phyloP scores from a whole-genome alignment of 2,888 invertebrate genomes.

The Autographa gamma region DNA sequence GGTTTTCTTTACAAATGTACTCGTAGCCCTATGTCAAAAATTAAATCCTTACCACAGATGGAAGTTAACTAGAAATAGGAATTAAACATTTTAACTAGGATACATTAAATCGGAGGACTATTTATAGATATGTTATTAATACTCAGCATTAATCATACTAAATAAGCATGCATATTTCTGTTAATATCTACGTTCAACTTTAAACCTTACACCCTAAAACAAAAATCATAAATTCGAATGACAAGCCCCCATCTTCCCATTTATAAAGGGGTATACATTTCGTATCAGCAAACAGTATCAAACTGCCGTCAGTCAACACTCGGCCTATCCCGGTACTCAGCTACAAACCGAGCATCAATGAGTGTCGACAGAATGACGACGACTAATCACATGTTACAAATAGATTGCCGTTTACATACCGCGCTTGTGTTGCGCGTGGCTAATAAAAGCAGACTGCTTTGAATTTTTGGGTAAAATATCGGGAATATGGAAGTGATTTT shows the following conservation, averaged over 20 bases:
- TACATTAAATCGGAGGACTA: too few relatives aligned
- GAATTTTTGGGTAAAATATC: not conserved
- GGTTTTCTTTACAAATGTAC: too few relatives aligned
- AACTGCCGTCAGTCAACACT: slow-evolving; percentile 15
- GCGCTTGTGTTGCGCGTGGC: not conserved
- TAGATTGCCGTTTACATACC: slow-evolving; percentile 8
- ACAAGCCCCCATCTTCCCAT: not conserved
- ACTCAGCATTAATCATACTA: too few relatives aligned
- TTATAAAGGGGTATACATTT: not conserved
- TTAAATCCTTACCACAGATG: too few relatives aligned
- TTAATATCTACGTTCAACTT: not conserved
- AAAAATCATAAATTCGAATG: not conserved
- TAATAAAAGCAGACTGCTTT: not conserved
- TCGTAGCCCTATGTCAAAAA: too few relatives aligned
- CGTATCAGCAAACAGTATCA: slow-evolving; percentile 37
- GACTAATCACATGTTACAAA: slow-evolving; percentile 29
- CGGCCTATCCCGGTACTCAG: slow-evolving; percentile 6
- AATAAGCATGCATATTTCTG: too few relatives aligned
- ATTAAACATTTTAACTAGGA: too few relatives aligned
- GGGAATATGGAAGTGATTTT: too few relatives aligned
- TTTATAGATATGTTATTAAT: too few relatives aligned
- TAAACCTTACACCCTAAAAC: not conserved
- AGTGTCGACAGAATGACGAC: slow-evolving; percentile 23
- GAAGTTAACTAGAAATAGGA: too few relatives aligned
- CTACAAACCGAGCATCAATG: slow-evolving; percentile 27